Evolutionary conservation across 2,113 vertebrate genomes (phyloP).

Genomic region (Brachionichthys hirsutus): DNA sequence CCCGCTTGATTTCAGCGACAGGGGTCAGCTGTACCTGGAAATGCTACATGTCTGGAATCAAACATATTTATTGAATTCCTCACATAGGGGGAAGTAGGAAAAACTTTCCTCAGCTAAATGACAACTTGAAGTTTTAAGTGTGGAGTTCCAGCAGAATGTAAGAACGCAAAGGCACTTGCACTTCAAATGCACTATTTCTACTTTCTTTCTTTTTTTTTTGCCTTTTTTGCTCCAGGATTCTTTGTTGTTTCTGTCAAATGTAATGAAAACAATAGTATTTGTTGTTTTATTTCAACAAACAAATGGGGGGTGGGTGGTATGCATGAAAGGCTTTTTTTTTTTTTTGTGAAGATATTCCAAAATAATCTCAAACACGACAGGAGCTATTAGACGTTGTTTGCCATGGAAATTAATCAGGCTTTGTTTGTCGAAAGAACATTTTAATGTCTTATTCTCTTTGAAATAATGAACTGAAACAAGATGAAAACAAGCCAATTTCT

Average conservation of each 20-base stretch:
- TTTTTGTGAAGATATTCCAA: conserved; percentile 61
- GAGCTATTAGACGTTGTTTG: conserved; percentile 73
- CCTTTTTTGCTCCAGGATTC: conserved; percentile 48
- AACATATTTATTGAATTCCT: conserved; percentile 16
- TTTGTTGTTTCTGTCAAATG: conserved; percentile 47
- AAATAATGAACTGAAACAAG: conserved; percentile 77
- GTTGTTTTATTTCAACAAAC: conserved; percentile 50
- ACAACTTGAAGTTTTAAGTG: conserved; percentile 21
- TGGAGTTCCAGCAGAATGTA: conserved; percentile 4
- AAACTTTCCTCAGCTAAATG: conserved; percentile 8
- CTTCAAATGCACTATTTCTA: conserved; percentile 47
- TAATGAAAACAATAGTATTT: conserved; percentile 34
- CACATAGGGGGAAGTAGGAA: background rate
- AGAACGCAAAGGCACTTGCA: conserved; percentile 32
- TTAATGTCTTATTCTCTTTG: conserved; percentile 81
- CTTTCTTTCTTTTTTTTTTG: too few species aligned
- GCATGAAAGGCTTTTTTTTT: conserved; percentile 58
- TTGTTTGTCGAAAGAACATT: conserved; percentile 75
- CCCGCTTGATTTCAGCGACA: conserved; percentile 29
- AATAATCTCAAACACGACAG: conserved; percentile 69
- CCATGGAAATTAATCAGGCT: conserved; percentile 75
- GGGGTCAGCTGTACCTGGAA: conserved; percentile 13
- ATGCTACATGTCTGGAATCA: conserved; percentile 24
- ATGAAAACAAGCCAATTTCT: conserved; percentile 78
- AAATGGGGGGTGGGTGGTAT: conserved; percentile 6